Percentiles rank a stretch among this genome's conserved stretches.
Evolutionary conservation across 2,888 invertebrate species (phyloP).

Genomic region (Napeogenes inachia): DNA sequence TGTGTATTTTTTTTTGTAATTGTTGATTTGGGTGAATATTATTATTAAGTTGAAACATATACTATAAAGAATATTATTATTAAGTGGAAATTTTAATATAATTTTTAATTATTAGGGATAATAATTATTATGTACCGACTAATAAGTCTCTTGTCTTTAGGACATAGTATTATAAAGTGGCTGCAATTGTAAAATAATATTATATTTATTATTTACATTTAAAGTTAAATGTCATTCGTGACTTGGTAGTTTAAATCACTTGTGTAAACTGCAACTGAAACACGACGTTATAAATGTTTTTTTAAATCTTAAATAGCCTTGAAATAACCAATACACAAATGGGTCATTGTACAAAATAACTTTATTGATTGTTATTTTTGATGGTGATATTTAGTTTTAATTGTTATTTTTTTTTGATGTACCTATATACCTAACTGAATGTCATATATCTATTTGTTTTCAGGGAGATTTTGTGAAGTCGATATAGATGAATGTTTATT

Average conservation of each 20-base stretch:
- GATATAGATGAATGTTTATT: slow-evolving; percentile 87
- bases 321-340: slow-evolving; percentile 13
- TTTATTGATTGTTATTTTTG: slow-evolving; percentile 22
- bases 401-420: background rate
- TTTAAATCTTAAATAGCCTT: too few species aligned
- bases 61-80: too few species aligned
- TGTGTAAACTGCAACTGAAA: slow-evolving; percentile 48
- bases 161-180: background rate
- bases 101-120: too few species aligned
- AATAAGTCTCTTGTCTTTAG: background rate
- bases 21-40: too few species aligned
- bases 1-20: too few species aligned
- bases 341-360: slow-evolving; percentile 21
- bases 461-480: slow-evolving; percentile 75
- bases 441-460: slow-evolving; percentile 27
- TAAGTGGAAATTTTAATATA: too few species aligned
- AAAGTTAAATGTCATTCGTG: background rate
- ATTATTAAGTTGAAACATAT: too few species aligned
- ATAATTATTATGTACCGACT: background rate
- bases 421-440: background rate
- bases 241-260: slow-evolving; percentile 39
- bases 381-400: slow-evolving; percentile 14
- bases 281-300: slow-evolving; percentile 39
- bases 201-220: background rate
- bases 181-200: background rate